These are phyloP conservation scores for Varecia variegata DNA, from an alignment of 2,797 vertebrate species.

Conservation along the genomic window DNA sequence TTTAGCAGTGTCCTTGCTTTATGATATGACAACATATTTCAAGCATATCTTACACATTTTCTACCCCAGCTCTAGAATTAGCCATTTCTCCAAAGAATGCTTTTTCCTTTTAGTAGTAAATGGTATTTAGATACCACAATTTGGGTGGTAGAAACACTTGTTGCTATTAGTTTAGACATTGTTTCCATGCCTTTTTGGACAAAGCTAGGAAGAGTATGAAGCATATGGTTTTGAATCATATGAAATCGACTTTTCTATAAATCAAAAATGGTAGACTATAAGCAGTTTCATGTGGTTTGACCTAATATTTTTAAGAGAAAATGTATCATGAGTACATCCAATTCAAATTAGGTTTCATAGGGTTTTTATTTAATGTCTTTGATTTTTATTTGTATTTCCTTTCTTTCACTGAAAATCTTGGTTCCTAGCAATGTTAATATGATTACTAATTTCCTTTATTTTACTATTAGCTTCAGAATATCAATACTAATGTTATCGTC, in stretches of 20 bases:
- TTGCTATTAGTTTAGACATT: not conserved
- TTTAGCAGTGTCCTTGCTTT: not conserved
- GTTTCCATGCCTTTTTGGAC: not conserved
- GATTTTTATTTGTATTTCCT: not conserved
- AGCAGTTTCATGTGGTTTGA: not conserved
- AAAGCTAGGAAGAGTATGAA: not conserved
- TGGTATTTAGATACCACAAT: conserved; percentile 8
- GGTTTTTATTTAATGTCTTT: not conserved
- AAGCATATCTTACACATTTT: not conserved
- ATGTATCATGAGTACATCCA: not conserved
- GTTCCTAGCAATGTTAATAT: not conserved
- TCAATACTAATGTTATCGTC: not conserved
- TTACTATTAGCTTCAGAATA: not conserved
- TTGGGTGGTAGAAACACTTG: not conserved
- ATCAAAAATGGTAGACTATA: conserved; percentile 10
- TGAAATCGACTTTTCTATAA: conserved; percentile 3
- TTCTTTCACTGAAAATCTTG: not conserved
- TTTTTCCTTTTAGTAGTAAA: not conserved
- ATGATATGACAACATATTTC: not conserved
- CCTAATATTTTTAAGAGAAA: conserved; percentile 40
- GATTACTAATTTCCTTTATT: not conserved
- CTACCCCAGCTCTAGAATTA: not conserved
- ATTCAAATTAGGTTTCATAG: conserved; percentile 26
- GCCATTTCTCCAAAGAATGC: not conserved
- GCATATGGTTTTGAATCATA: not conserved